Evolutionary conservation across 2,888 invertebrate species (phyloP).

Genomic region (Temnothorax unifasciatus): DNA sequence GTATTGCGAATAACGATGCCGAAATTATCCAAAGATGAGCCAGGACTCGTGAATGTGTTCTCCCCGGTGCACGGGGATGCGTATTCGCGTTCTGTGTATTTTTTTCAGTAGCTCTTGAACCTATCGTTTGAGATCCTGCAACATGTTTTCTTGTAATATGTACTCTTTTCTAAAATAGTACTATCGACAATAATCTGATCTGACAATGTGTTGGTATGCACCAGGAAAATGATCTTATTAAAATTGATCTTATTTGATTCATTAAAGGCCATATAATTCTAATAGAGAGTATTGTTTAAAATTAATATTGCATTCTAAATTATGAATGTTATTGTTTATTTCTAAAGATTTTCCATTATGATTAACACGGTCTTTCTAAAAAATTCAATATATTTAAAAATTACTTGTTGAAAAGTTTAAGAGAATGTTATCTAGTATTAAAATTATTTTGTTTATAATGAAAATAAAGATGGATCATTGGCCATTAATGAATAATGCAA

Average conservation of each 20-base stretch:
- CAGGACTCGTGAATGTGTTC: conserved; percentile 39
- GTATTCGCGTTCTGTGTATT: conserved; percentile 80
- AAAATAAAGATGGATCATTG: not conserved
- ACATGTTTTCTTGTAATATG: conserved; percentile 37
- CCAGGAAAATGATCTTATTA: not conserved
- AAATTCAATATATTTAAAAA: conserved; percentile 6
- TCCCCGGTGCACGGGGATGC: conserved; percentile 76
- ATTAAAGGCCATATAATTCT: not conserved
- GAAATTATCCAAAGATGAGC: not conserved
- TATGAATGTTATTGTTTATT: not conserved
- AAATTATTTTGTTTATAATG: conserved; percentile 7
- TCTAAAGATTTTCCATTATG: not conserved
- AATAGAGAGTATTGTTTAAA: not conserved
- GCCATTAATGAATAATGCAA: conserved; percentile 1
- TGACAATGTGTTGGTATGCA: not conserved
- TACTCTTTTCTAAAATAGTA: conserved; percentile 59
- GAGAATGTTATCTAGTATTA: not conserved
- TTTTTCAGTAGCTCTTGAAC: conserved; percentile 57
- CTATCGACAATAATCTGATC: not conserved
- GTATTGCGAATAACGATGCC: not conserved
- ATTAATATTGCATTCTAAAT: not conserved
- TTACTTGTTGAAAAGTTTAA: not conserved
- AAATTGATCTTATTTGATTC: conserved; percentile 2
- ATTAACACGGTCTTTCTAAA: not conserved
- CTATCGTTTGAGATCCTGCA: conserved; percentile 12